Percentiles rank a stretch among this genome's conserved stretches.
Evolutionary conservation across 2,797 vertebrate species (phyloP).

Genomic region (Enteromius anoplus): DNA sequence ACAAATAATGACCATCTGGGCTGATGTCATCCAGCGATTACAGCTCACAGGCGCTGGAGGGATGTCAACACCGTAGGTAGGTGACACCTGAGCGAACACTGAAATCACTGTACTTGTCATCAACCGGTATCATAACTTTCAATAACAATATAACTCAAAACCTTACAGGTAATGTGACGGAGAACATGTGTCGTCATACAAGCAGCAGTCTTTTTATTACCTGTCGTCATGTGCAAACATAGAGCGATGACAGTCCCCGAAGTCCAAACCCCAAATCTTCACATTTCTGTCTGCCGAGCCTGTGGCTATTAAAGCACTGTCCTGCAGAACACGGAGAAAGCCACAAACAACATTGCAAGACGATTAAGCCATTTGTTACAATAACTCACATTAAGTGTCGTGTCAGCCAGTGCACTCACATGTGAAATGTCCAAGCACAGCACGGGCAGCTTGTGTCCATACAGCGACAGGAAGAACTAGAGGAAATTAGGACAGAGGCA

Average conservation of each 20-base stretch:
- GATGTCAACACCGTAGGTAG: slow-evolving; percentile 36
- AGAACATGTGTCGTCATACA: background rate
- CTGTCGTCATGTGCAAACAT: slow-evolving; percentile 98
- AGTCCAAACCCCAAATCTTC: slow-evolving; percentile 98
- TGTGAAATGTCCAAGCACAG: slow-evolving; percentile 96
- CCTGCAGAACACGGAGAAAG: slow-evolving; percentile 71
- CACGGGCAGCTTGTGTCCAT: slow-evolving; percentile 97
- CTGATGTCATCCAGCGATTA: slow-evolving; percentile 43
- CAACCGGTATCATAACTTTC: slow-evolving; percentile 17
- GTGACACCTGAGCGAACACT: slow-evolving; percentile 29
- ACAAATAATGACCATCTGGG: slow-evolving; percentile 53
- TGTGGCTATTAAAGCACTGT: slow-evolving; percentile 88
- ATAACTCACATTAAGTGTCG: background rate
- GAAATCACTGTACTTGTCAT: slow-evolving; percentile 44
- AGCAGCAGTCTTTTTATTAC: slow-evolving; percentile 67
- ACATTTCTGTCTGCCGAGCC: slow-evolving; percentile 96
- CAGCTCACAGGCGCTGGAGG: slow-evolving; percentile 18
- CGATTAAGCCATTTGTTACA: background rate
- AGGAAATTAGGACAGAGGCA: slow-evolving; percentile 8
- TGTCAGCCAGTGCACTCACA: slow-evolving; percentile 79
- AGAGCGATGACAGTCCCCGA: slow-evolving; percentile 96
- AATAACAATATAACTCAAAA: slow-evolving; percentile 13
- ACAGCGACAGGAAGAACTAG: slow-evolving; percentile 96
- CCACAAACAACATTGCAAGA: slow-evolving; percentile 25
- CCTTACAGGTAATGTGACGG: background rate